These are phyloP conservation scores for Apamea sordens DNA, from an alignment of 2,888 invertebrate genomes.

Conservation along the genomic window DNA sequence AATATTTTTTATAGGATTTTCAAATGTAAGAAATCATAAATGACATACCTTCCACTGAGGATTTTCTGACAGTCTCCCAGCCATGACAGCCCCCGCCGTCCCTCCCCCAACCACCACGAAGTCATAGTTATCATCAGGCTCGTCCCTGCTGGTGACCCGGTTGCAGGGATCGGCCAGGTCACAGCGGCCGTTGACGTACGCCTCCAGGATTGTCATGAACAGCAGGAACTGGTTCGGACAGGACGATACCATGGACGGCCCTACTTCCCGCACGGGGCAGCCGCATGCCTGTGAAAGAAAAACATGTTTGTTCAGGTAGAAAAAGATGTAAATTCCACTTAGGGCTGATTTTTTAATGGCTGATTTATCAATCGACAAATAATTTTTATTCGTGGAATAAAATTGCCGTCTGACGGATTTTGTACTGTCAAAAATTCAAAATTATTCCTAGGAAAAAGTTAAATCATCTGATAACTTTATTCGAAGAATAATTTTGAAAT, in stretches of 20 bases:
- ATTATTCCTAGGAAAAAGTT: no score
- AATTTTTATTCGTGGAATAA: no score
- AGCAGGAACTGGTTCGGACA: slow-evolving; percentile 91
- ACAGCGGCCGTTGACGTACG: slow-evolving; percentile 91
- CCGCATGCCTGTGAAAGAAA: slow-evolving; percentile 83
- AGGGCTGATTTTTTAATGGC: not conserved
- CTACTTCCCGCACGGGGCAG: slow-evolving; percentile 90
- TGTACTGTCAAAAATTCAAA: no score
- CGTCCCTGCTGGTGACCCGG: slow-evolving; percentile 85
- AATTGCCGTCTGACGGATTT: no score
- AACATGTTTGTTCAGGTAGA: not conserved
- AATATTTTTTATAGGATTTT: not conserved
- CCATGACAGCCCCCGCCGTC: slow-evolving; percentile 92
- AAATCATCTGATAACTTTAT: no score
- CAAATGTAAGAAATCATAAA: not conserved
- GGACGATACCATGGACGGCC: slow-evolving; percentile 88
- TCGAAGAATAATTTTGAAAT: no score
- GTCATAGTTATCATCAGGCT: slow-evolving; percentile 90
- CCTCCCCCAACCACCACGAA: slow-evolving; percentile 93
- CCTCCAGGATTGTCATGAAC: slow-evolving; percentile 92
- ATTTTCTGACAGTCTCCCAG: slow-evolving; percentile 92
- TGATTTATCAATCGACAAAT: not conserved
- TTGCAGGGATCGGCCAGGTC: slow-evolving; percentile 91
- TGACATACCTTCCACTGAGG: slow-evolving; percentile 90
- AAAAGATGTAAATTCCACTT: not conserved